Evolutionary conservation across 2,113 vertebrate species (phyloP).

Genomic region (Camarhynchus parvulus): DNA sequence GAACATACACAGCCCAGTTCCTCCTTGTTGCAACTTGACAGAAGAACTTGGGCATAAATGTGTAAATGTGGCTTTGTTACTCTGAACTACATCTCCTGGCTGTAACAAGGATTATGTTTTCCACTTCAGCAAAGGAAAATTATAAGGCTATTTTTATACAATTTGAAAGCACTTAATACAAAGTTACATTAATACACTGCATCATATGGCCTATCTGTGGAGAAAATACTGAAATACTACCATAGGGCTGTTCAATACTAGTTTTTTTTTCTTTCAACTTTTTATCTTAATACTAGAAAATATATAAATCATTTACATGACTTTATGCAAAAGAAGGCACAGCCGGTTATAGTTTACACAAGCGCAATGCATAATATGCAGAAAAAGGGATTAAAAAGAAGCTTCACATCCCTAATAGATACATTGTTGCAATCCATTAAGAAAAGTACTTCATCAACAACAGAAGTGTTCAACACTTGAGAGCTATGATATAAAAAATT

Average conservation of each 20-base stretch:
- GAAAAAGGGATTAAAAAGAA: constrained; percentile 68
- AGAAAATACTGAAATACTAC: constrained; percentile 81
- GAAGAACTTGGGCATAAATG: background rate
- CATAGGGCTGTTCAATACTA: constrained; percentile 81
- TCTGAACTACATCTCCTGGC: constrained; percentile 55
- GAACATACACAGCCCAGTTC: constrained; percentile 1
- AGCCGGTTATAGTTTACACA: constrained; percentile 89
- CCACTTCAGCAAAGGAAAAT: constrained; percentile 75
- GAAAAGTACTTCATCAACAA: constrained; percentile 78
- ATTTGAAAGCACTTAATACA: constrained; percentile 85
- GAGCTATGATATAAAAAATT: constrained; percentile 77
- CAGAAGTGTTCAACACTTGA: constrained; percentile 83
- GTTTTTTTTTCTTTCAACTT: constrained; percentile 78
- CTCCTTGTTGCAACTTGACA: background rate
- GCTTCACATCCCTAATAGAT: constrained; percentile 83
- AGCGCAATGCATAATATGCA: constrained; percentile 86
- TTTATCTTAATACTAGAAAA: constrained; percentile 84
- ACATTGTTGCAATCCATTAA: constrained; percentile 71
- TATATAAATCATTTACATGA: constrained; percentile 88
- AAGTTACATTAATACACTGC: constrained; percentile 78
- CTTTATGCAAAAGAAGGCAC: constrained; percentile 91
- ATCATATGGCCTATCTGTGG: constrained; percentile 71
- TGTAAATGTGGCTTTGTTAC: constrained; percentile 68
- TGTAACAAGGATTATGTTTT: constrained; percentile 39
- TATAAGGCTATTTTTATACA: constrained; percentile 80